Conservation (phyloP, 2,113 vertebrate genomes). For the Nannobrachium achirus region DNA sequence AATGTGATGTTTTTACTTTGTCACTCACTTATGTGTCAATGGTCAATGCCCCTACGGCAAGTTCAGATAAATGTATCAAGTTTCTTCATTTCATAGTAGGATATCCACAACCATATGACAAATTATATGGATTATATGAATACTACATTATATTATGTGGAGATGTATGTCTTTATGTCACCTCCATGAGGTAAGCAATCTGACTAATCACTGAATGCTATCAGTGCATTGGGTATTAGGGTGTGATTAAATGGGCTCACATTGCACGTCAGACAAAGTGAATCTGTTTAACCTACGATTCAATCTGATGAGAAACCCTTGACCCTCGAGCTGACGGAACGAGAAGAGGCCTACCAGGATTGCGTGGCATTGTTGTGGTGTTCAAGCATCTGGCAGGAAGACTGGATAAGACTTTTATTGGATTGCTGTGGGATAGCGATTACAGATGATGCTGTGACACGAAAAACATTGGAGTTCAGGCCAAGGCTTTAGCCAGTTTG, state of each 20-base stretch:
- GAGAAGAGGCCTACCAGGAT: not conserved
- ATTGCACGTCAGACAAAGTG: slow-evolving; percentile 4
- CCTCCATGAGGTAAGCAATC: not conserved
- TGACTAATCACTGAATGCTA: not conserved
- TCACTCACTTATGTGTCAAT: not conserved
- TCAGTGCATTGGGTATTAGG: slow-evolving; percentile 5
- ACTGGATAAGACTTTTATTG: slow-evolving; percentile 5
- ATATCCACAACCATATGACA: not conserved
- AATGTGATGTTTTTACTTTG: no score
- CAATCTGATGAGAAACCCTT: slow-evolving; percentile 25
- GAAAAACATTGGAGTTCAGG: not conserved
- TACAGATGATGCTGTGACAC: slow-evolving; percentile 13
- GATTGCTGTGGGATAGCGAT: slow-evolving; percentile 22
- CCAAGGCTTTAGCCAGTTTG: not conserved
- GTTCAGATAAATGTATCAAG: not conserved
- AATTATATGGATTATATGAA: not conserved
- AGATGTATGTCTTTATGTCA: not conserved
- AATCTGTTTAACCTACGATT: slow-evolving; percentile 34
- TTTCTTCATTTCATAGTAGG: no score
- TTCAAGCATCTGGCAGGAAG: not conserved
- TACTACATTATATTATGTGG: no score
- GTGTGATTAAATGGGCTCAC: not conserved
- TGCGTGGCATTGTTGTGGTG: not conserved
- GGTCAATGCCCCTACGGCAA: not conserved
- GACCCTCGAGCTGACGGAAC: not conserved